Evolutionary conservation across 2,888 invertebrate genomes (phyloP), one percentile per base, ranked within the genome.

Genomic region (Machimus rusticus): DNA sequence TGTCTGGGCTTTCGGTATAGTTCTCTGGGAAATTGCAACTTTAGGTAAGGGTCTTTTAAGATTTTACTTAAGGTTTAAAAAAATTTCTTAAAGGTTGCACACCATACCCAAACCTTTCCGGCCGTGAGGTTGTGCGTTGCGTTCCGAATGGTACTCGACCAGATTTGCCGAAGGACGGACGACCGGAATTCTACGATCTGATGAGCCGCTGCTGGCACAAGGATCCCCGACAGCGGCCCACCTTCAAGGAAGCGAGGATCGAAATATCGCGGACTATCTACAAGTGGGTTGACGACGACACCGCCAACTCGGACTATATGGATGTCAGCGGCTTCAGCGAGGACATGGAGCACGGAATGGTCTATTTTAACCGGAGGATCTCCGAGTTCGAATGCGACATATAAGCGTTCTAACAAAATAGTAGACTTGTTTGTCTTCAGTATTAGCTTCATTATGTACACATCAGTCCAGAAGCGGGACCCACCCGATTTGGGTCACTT

Each of bases 1-100:
- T 90, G 96, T 97, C 4, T 97, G 97, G 97, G 96, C 97, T 51
- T 97, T 96, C 90, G 97, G 97, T 23, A 96, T 97, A 85, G 94
- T 97, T 66, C 94, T 97, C 90, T 97, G 97, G 97, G 97, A 97
- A 93, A 97, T 97, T 88, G 96, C 97, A 66, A 97, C 97, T 9
- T 93, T 97, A 90, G 97, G 97, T 96, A 90, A 89, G 90, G 16
- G 6, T n/a, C 1, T n/a, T 51, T 81, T 76, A 57, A 66, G 78
- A 31, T 87, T 8, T 39, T 14, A 81, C 51, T 0, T 5, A n/a
- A 51, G 5, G n/a, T 51, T 51, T 66, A 1, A 23, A 66, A 23
- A 28, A 2, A 2, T 23, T 19, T 28, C 2, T 66, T 66, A 28
- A 66, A 97, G 97, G 97, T 87, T 96, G 96, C 82, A 97, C 96